Evolutionary conservation across 1,140 invertebrate genomes (phyloP), one percentile per base, ranked within the genome.

Genomic region (Acromyrmex heyeri): DNA sequence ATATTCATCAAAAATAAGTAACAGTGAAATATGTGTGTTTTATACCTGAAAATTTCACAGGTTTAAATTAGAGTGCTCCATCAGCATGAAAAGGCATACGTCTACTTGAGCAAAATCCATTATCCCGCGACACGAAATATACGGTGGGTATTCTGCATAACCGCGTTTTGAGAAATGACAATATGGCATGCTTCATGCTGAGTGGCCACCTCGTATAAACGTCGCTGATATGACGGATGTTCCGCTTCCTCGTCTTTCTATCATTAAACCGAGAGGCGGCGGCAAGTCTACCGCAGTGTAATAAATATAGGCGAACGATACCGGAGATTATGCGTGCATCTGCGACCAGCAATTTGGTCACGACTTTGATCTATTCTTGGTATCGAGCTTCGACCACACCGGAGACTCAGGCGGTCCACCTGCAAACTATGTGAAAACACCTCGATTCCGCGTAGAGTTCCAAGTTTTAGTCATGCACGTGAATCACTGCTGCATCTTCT

Each of bases 361-460:
- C 30, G 73, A 75, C 38, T 90, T 89, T 88, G 90, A 88, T 90
- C 90, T 91, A 91, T 90, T 91, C 73, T 72, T 57, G 76, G 79
- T 87, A n/a, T 30, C 57, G 85, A 82, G 81, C 85, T 55, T 70
- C 65, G 55, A 62, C 85, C 65, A 62, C 57, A 62, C 85, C 50
- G 67, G 16, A 38, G 57, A 72, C 69, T 38, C 48, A 48, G 50
- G 69, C 78, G 61, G 79, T 86, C 30, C 0, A 30, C 90, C 88
- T 91, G 90, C 88, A 75, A 76, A 85, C 90, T 90, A 88, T 88
- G 90, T 89, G 91, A 88, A 91, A 91, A 87, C 90, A 88, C 55
- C 38, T 70, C 48, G 75, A 50, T 87, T 65, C 85, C 48, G 27
- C 78, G 64, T 67, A 62, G 5, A 48, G 0, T 44, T 44, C n/a